Base-by-base conservation (phyloP, 2,797 vertebrate species). In the Spheniscus humboldti region DNA sequence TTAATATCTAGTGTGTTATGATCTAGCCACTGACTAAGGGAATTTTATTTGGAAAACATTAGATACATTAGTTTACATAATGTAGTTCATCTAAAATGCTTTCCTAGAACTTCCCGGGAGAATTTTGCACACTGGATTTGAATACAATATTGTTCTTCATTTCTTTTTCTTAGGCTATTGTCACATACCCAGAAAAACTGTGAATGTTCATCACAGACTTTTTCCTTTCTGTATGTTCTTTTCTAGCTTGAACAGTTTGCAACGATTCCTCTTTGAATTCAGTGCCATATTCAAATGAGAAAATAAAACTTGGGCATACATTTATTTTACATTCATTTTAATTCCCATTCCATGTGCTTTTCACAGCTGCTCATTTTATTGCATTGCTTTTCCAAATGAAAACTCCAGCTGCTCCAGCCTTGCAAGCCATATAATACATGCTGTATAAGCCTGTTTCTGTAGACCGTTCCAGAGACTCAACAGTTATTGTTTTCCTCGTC, bases 361-460 rank as follows among this genome's bases (percentile, higher is more conserved):
- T 86, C 93, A 91, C 93, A 97, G 97, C 96, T 96, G 96, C 68
- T 97, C 93, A 48, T 87, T 95, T 95, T 96, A 94, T 78, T 92
- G 75, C 88, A 41, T 57, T 74, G 52, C 62, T 94, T 96, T 94
- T 94, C 86, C 81, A 92, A 94, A 89, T 84, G 78, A 96, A 96
- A 93, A 89, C 93, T 94, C 88, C 96, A 97, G 93, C 92, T 97
- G 97, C 92, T 96, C 43, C 1, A 5, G 75, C 53, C 55, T 72
- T 72, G 27, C 45, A 87, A 92, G 45, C 88, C 18, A 19, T 66
- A 88, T 87, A 95, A 92, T 91, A 47, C 60, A 69, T 59, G 56
- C 72, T 87, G 45, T 68, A 77, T 53, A 81, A 90, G 81, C 63
- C 84, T 79, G n/a, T 85, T 95, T 92, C 79, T 45, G 57, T 30